Base-by-base conservation (phyloP, 2,797 vertebrate genomes). In the Alectoris magna region DNA sequence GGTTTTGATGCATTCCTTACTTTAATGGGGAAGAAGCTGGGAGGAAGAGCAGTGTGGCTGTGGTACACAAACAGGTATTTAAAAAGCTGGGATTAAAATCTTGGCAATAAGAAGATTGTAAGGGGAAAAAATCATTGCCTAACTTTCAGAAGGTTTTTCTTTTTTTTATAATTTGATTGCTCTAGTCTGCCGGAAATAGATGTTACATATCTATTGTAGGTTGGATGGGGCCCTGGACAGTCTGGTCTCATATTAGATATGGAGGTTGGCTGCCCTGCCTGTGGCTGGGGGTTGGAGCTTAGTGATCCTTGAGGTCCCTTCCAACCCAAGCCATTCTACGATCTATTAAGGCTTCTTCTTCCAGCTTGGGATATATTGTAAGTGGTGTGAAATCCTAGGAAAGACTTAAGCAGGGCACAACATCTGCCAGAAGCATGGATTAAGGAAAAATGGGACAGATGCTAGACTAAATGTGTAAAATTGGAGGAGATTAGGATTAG, bases 361-460 rank as follows among this genome's bases (percentile, higher is more conserved):
- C 82, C 83, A 3, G 7, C 51, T 85, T 83, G 49, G 31, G 66
- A 39, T 69, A 19, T 51, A 26, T 39, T 56, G 23, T 69, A 92
- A 59, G 29, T 38, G 9, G 15, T 92, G 41, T 81, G 93, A 93
- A 91, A 88, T 73, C 43, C 67, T 70, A 34, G 74, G 19, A 56
- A 8, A 72, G 36, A 83, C n/a, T 78, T 55, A 79, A 43, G 58
- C 36, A 75, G 53, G 71, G 44, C 15, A 41, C 38, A 36, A 7
- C 21, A 48, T 14, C 16, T 39, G 10, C 24, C 38, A 55, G 46
- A 88, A 77, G 66, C 63, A 21, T 23, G 7, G 74, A 75, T 76
- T 90, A 91, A 56, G 46, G 67, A 41, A 89, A 95, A 72, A 67
- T 51, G n/a, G 26, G 36, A 58, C 77, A 88, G 76, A 74, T 85